phyloP scores from a whole-genome alignment of 2,888 invertebrate species.

The Penaeus monodon region DNA sequence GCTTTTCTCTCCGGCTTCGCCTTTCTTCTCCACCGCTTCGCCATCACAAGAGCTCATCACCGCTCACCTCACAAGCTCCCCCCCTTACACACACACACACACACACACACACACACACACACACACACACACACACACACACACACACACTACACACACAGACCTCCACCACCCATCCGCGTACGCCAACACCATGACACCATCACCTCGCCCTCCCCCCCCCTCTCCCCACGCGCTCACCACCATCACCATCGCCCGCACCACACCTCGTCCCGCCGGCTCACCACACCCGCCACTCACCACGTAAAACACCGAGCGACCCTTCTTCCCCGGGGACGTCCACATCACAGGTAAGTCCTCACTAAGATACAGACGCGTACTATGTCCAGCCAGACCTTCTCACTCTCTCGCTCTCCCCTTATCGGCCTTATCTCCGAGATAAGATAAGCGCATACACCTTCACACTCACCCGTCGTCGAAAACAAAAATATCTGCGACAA shows the following conservation, averaged over 20 bases:
- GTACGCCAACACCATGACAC: neutral
- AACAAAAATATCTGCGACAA: too few relatives aligned
- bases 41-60: too few relatives aligned
- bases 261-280: neutral
- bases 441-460: too few relatives aligned
- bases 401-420: too few relatives aligned
- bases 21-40: neutral
- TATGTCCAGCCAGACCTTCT: too few relatives aligned
- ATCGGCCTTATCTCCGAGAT: too few relatives aligned
- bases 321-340: too few relatives aligned
- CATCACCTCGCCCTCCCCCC: neutral
- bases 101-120: neutral
- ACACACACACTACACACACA: too few relatives aligned
- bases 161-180: too few relatives aligned
- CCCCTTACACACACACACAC: neutral
- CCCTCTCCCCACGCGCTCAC: neutral
- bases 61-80: neutral
- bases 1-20: neutral
- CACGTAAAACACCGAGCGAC: neutral
- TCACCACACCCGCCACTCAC: neutral
- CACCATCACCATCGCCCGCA: neutral
- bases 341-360: too few relatives aligned
- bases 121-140: neutral
- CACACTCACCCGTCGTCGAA: too few relatives aligned
- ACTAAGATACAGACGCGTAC: too few relatives aligned